Percentiles rank a stretch among this genome's conserved stretches.
Conservation (phyloP, 2,113 vertebrate genomes). For the Mellivora capensis region DNA sequence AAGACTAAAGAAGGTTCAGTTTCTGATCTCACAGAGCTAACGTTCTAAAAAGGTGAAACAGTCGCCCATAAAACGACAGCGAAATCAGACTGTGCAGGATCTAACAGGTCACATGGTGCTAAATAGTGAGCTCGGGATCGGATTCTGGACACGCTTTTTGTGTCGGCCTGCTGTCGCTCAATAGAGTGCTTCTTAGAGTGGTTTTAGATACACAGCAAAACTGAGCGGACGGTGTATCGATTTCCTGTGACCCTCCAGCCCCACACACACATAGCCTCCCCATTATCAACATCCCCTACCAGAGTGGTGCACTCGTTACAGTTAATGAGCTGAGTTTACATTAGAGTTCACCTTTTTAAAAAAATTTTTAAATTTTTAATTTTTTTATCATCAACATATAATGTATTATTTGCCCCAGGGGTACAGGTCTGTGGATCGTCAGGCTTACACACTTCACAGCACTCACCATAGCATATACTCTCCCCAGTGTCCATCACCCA, state of each 20-base stretch:
- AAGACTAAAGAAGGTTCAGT: neutral
- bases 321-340: neutral
- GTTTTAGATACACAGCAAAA: neutral
- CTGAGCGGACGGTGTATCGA: neutral
- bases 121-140: neutral
- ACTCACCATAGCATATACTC: too few relatives aligned
- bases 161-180: neutral
- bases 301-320: neutral
- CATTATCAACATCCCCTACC: neutral
- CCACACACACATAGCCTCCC: neutral
- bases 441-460: too few relatives aligned
- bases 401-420: too few relatives aligned
- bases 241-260: neutral
- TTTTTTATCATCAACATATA: too few relatives aligned
- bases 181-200: neutral
- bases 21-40: neutral
- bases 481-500: too few relatives aligned
- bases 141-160: neutral
- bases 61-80: neutral
- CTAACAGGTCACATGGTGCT: neutral
- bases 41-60: neutral
- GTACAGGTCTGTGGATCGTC: too few relatives aligned
- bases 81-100: neutral
- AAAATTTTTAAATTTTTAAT: too few relatives aligned
- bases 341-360: neutral